These are phyloP conservation scores for Folsomia manolachei DNA, from an alignment of 2,888 invertebrate genomes.

Conservation along the genomic window DNA sequence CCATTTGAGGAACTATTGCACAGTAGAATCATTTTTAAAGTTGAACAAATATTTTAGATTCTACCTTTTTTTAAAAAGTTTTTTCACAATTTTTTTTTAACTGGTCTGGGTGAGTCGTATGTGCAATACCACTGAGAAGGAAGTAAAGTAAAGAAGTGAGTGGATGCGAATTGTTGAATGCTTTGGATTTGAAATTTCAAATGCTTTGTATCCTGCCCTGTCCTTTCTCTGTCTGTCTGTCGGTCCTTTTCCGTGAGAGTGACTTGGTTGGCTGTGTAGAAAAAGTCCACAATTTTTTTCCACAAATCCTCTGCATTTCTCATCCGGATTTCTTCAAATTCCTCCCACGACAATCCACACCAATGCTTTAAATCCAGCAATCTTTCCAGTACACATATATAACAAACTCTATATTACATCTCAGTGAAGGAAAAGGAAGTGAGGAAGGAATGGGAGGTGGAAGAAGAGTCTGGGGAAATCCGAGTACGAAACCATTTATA, in stretches of 20 bases:
- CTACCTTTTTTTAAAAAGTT: background rate
- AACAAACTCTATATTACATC: too few species aligned
- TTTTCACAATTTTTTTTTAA: background rate
- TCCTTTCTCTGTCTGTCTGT: background rate
- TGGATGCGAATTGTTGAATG: background rate
- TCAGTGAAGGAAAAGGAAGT: too few species aligned
- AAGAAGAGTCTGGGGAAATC: slow-evolving; percentile 1
- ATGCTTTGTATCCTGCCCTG: background rate
- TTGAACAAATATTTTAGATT: background rate
- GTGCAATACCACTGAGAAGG: too few species aligned
- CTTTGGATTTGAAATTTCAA: slow-evolving; percentile 3
- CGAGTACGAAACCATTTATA: background rate
- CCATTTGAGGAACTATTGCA: background rate
- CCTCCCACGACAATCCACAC: slow-evolving; percentile 8
- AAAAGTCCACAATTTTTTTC: slow-evolving; percentile 6
- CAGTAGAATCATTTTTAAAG: too few species aligned
- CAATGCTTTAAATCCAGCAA: slow-evolving; percentile 1
- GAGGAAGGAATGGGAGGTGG: background rate
- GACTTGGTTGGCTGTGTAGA: too few species aligned
- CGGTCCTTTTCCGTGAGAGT: too few species aligned
- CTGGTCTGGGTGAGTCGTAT: background rate
- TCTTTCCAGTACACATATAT: background rate
- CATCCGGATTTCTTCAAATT: slow-evolving; percentile 9
- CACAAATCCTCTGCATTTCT: background rate
- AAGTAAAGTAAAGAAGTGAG: too few species aligned